phyloP scores from a whole-genome alignment of 2,888 invertebrate genomes.

The Platerodrilus igneus region DNA sequence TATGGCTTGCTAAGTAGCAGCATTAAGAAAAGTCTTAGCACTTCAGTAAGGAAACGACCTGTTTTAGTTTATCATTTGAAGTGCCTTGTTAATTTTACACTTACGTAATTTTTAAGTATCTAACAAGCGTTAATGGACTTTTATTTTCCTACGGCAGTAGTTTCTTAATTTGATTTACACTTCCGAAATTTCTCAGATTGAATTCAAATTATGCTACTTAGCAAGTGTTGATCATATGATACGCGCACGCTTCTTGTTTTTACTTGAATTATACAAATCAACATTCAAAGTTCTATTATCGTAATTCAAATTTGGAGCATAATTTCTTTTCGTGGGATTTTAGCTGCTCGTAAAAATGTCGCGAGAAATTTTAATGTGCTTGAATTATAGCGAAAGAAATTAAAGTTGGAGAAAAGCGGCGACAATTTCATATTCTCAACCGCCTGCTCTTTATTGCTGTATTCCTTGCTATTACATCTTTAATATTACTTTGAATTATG shows the following conservation, averaged over 20 bases:
- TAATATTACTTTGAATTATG: slow-evolving; percentile 29
- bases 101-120: slow-evolving; percentile 17
- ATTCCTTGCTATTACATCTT: slow-evolving; percentile 29
- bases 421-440: slow-evolving; percentile 27
- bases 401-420: slow-evolving; percentile 27
- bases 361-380: slow-evolving; percentile 25
- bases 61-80: slow-evolving; percentile 9
- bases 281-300: slow-evolving; percentile 32
- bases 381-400: slow-evolving; percentile 26
- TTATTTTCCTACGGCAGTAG: no score
- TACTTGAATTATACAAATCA: slow-evolving; percentile 16
- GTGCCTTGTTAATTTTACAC: slow-evolving; percentile 8
- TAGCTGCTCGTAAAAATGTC: slow-evolving; percentile 24
- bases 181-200: no score
- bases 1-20: slow-evolving; percentile 8
- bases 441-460: slow-evolving; percentile 27
- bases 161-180: no score
- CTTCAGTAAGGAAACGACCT: slow-evolving; percentile 1
- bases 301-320: slow-evolving; percentile 28
- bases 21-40: slow-evolving; percentile 11
- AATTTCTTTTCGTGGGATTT: slow-evolving; percentile 25
- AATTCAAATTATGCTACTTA: no score
- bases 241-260: no score
- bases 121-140: slow-evolving; percentile 7
- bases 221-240: no score